A percentile compares a stretch with the other conserved stretches of the same genome.
These are phyloP conservation scores for Apodemus sylvaticus DNA, from an alignment of 2,113 vertebrate genomes.

Conservation along the genomic window DNA sequence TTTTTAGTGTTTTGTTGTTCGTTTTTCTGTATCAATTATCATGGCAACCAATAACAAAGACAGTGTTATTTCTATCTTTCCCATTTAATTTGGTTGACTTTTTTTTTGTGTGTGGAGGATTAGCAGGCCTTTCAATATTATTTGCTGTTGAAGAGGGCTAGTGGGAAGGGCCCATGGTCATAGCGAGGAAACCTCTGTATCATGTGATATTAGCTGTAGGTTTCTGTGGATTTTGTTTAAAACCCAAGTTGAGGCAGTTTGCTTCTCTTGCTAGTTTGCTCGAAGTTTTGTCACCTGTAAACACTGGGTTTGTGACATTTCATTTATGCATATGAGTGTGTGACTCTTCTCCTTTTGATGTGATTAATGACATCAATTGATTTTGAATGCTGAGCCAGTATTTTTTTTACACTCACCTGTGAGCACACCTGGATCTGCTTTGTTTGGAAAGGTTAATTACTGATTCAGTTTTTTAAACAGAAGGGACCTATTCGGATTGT, in stretches of 20 bases:
- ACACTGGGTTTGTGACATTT: neutral
- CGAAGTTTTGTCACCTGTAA: neutral
- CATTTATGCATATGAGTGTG: neutral
- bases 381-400: neutral
- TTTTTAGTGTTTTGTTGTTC: neutral
- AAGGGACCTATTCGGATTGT: neutral
- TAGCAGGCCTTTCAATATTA: neutral
- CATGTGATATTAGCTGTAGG: neutral
- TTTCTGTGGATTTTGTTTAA: neutral
- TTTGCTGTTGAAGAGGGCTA: neutral
- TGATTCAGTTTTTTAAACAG: neutral
- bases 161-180: neutral
- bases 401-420: neutral
- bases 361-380: neutral
- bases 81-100: no score
- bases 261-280: neutral
- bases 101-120: no score
- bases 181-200: neutral
- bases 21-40: neutral
- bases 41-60: neutral
- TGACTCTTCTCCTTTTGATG: neutral
- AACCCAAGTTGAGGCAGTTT: neutral
- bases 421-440: neutral
- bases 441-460: conserved; percentile 1
- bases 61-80: neutral